These are phyloP conservation scores for Epirrhoe alternata DNA, from an alignment of 2,888 invertebrate species.

Conservation along the genomic window DNA sequence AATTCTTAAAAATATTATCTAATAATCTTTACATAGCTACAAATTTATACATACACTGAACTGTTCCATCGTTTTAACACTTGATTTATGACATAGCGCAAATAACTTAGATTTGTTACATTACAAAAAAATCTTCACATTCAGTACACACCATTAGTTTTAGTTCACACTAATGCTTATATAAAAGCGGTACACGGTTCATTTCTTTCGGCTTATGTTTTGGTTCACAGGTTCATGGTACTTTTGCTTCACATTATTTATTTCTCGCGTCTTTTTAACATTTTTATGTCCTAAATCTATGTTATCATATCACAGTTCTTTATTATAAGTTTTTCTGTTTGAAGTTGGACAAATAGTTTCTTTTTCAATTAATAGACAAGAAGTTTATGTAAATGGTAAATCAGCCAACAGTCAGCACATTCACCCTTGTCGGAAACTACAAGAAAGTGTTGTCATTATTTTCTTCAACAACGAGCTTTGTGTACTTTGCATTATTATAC, in stretches of 20 bases:
- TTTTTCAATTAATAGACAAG: not conserved
- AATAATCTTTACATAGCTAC: not conserved
- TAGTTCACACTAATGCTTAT: slow-evolving; percentile 42
- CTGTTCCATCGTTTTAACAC: not conserved
- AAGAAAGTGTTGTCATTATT: too few species aligned
- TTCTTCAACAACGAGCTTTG: too few species aligned
- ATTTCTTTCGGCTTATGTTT: slow-evolving; percentile 43
- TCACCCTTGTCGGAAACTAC: too few species aligned
- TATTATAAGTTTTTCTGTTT: slow-evolving; percentile 10
- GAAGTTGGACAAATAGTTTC: slow-evolving; percentile 3
- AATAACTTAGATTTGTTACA: not conserved
- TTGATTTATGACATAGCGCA: not conserved
- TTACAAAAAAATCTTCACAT: slow-evolving; percentile 26
- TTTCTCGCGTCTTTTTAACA: slow-evolving; percentile 15
- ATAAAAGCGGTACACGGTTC: slow-evolving; percentile 50
- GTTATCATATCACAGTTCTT: slow-evolving; percentile 10
- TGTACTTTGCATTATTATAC: too few species aligned
- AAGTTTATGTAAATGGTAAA: too few species aligned
- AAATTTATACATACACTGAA: not conserved
- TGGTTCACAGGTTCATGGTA: slow-evolving; percentile 39
- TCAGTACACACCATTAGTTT: slow-evolving; percentile 32
- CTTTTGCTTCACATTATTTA: slow-evolving; percentile 36
- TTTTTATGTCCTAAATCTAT: slow-evolving; percentile 13
- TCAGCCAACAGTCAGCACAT: too few species aligned
- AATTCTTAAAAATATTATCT: too few species aligned